Evolutionary conservation across 2,888 invertebrate species (phyloP).

Genomic region (Phymatocera aterrima): DNA sequence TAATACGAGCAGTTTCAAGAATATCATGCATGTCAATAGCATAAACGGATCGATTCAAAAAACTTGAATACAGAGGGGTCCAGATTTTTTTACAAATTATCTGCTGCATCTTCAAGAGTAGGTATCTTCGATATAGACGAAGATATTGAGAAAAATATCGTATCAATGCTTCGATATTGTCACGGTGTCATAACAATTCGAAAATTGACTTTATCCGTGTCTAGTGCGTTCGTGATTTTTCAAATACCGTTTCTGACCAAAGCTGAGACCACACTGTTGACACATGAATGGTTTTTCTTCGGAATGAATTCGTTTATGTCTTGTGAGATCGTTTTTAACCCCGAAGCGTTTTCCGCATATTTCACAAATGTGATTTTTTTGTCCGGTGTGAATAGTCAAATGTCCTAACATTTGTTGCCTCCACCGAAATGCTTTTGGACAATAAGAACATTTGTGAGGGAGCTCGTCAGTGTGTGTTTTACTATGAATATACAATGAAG

Average conservation of each 20-base stretch:
- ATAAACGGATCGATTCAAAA: too few species aligned
- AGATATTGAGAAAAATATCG: neutral
- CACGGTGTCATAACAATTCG: neutral
- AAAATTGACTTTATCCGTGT: slow-evolving; percentile 50
- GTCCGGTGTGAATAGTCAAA: slow-evolving; percentile 74
- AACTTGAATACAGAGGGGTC: too few species aligned
- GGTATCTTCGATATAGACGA: too few species aligned
- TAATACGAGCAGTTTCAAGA: too few species aligned
- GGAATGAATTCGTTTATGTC: slow-evolving; percentile 77
- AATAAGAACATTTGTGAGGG: slow-evolving; percentile 65
- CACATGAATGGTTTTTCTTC: slow-evolving; percentile 74
- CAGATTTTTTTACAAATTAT: too few species aligned
- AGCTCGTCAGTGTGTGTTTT: slow-evolving; percentile 63
- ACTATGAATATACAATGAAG: slow-evolving; percentile 76
- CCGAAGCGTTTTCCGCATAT: slow-evolving; percentile 76
- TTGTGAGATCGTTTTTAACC: slow-evolving; percentile 76
- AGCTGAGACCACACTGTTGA: slow-evolving; percentile 74
- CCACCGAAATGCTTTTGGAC: slow-evolving; percentile 75
- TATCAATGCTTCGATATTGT: neutral
- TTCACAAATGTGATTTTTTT: slow-evolving; percentile 74
- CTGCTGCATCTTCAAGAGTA: too few species aligned
- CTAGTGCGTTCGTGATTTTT: slow-evolving; percentile 72
- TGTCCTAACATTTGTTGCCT: slow-evolving; percentile 75
- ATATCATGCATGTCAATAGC: too few species aligned
- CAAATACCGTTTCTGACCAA: slow-evolving; percentile 77